Base-by-base conservation (phyloP, 2,797 vertebrate species). In the Neostethus bicornis region DNA sequence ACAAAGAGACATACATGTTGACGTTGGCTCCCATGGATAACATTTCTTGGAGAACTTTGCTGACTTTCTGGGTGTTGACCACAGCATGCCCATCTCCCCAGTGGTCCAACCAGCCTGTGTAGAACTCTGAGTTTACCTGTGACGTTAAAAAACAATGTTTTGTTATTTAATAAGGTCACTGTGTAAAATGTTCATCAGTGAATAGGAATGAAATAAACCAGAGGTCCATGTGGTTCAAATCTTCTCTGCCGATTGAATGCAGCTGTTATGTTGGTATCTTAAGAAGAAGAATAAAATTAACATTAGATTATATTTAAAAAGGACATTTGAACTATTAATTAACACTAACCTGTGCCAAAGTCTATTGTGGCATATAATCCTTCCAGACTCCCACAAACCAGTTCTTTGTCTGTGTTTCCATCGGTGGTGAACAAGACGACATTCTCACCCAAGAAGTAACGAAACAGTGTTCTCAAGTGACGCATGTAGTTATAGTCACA, bases 81-180 rank as follows among this genome's bases (percentile, higher is more conserved):
- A 73, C 77, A 7, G 94, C 89, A 0, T 99, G 97, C 0, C 74
- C 79, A 47, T 92, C 92, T 4, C 95, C 95, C 97, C 97, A 98
- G 89, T 99, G 96, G 83, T 99, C 97, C 92, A 99, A 80, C 97
- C 97, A 99, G 38, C 97, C 97, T 0, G 95, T 96, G 82, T 99
- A 99, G 84, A 96, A 98, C 88, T 99, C 97, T 0, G 97, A 99
- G 88, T 99, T 99, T 54, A 99, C 96, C 97, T 99, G 75, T 6
- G 72, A 65, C 2, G 34, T 13, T 21, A 58, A 60, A 28, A 63
- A 53, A 59, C 31, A 11, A 3, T 25, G 35, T 55, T 14, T 3
- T 42, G 12, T 29, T 4, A 47, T 12, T 46, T 19, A 16, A 5
- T n/a, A 21, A n/a, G n/a, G n/a, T 5, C n/a, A 2, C 14, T 42